Evolutionary conservation across 2,113 vertebrate species (phyloP).

Genomic region (Dicrurus megarhynchus): DNA sequence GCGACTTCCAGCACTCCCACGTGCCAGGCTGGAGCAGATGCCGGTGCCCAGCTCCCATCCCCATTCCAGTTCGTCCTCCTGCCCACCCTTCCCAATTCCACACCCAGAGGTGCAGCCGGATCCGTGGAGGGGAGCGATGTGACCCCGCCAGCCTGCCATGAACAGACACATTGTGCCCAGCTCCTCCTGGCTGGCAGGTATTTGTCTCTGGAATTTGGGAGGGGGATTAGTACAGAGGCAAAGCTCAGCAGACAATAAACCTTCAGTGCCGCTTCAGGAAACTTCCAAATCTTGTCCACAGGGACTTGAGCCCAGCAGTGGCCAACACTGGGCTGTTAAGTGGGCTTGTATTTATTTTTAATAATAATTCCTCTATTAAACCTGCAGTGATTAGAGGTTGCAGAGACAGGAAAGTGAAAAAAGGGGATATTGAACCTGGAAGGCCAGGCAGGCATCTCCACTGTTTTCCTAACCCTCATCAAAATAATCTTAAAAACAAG

Average conservation of each 20-base stretch:
- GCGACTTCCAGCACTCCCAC: not conserved
- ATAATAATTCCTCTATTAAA: not conserved
- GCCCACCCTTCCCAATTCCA: not conserved
- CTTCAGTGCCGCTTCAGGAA: constrained; percentile 11
- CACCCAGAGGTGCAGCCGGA: not conserved
- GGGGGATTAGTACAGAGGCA: not conserved
- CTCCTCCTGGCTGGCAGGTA: not conserved
- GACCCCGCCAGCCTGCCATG: not conserved
- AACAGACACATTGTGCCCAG: not conserved
- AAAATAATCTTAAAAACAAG: not conserved
- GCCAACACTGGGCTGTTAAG: accelerated
- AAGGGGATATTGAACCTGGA: not conserved
- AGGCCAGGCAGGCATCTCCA: not conserved
- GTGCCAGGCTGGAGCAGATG: not conserved
- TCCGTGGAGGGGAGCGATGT: accelerated
- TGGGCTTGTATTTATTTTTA: not conserved
- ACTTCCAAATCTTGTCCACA: not conserved
- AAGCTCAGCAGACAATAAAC: not conserved
- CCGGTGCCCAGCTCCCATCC: not conserved
- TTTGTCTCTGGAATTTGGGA: not conserved
- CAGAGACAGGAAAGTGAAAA: not conserved
- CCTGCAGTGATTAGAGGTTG: not conserved
- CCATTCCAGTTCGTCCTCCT: not conserved
- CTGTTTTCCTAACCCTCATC: not conserved
- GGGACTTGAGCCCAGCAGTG: not conserved